phyloP scores from a whole-genome alignment of 2,113 vertebrate species.

The Clarias magur region DNA sequence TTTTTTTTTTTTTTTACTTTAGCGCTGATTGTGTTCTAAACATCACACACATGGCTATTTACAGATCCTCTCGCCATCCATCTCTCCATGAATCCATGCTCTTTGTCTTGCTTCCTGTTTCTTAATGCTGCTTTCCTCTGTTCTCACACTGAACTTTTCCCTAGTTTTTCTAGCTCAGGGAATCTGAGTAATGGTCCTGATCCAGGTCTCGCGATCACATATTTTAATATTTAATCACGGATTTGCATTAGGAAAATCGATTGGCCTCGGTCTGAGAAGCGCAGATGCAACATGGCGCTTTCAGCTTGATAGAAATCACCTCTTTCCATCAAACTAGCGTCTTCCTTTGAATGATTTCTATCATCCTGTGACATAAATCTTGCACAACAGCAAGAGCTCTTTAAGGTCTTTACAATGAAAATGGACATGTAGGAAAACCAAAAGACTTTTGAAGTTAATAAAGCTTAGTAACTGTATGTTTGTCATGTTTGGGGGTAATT shows the following conservation, averaged over 20 bases:
- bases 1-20: not conserved
- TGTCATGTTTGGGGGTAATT: not conserved
- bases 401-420: not conserved
- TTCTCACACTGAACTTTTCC: constrained; percentile 51
- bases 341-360: not conserved
- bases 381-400: not conserved
- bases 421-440: not conserved
- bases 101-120: constrained; percentile 64
- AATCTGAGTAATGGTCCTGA: not conserved
- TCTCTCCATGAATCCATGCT: constrained; percentile 44
- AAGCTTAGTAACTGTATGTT: not conserved
- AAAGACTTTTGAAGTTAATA: not conserved
- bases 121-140: constrained; percentile 59
- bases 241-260: not conserved
- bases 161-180: constrained; percentile 16
- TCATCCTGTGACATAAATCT: not conserved
- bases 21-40: constrained; percentile 44
- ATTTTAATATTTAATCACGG: constrained; percentile 9
- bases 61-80: constrained; percentile 53
- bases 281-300: not conserved
- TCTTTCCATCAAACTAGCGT: not conserved
- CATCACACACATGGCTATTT: constrained; percentile 62
- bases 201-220: not conserved
- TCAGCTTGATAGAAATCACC: not conserved
- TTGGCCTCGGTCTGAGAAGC: not conserved